These are phyloP conservation scores for Dufourea novaeangliae DNA, from an alignment of 1,140 invertebrate genomes.

Conservation along the genomic window DNA sequence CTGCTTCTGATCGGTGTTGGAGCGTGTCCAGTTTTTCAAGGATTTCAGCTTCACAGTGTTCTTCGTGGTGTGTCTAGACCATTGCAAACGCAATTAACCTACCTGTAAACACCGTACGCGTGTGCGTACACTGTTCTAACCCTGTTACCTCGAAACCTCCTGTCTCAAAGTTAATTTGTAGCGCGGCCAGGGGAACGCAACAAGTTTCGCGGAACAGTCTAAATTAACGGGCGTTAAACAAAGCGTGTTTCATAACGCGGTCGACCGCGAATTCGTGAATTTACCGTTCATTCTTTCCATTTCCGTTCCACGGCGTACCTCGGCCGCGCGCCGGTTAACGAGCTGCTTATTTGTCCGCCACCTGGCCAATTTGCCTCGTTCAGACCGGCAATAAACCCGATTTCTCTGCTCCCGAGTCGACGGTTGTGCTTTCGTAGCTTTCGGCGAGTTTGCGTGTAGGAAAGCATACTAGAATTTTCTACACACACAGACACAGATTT, in stretches of 20 bases:
- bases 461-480: no score
- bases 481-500: no score
- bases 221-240: slow-evolving; percentile 1
- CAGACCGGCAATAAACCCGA: background rate
- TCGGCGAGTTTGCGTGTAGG: no score
- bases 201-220: background rate
- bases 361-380: background rate
- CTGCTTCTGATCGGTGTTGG: no score
- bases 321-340: background rate
- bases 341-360: background rate
- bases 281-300: no score
- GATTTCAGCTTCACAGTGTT: no score
- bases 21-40: no score
- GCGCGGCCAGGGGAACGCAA: background rate
- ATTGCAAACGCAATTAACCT: background rate
- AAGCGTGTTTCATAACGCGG: background rate
- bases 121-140: no score
- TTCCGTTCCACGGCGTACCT: background rate
- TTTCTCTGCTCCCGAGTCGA: background rate
- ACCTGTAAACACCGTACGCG: background rate
- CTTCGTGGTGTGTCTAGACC: background rate
- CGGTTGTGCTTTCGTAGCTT: background rate
- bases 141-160: background rate
- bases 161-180: background rate
- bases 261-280: background rate